A percentile compares a stretch with the other conserved stretches of the same genome.
Evolutionary conservation across 1,140 invertebrate genomes (phyloP).

Genomic region (Drosophila sp.): DNA sequence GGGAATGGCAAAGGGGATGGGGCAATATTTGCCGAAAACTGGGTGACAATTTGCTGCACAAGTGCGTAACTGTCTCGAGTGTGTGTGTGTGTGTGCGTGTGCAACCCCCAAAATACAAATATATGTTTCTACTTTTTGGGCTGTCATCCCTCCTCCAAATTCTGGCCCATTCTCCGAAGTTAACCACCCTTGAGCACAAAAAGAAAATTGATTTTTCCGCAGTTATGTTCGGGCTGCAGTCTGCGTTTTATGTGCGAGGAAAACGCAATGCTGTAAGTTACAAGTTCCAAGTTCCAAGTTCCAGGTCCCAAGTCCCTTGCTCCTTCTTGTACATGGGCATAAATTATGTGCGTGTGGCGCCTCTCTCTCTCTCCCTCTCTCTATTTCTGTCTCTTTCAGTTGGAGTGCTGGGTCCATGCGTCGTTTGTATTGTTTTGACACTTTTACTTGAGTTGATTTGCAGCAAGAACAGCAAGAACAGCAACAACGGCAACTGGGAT

Average conservation of each 20-base stretch:
- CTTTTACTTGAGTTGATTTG: conserved; percentile 78
- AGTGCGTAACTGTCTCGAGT: conserved; percentile 63
- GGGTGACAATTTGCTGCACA: conserved; percentile 80
- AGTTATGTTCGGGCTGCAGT: conserved; percentile 69
- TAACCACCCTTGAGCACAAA: conserved; percentile 61
- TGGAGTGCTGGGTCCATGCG: conserved; percentile 15
- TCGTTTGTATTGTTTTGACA: conserved; percentile 75
- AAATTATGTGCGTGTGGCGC: conserved; percentile 68
- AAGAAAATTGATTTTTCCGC: conserved; percentile 83
- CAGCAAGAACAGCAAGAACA: conserved; percentile 40
- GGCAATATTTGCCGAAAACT: conserved; percentile 58
- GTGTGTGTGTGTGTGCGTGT: conserved; percentile 48
- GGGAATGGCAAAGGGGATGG: background rate
- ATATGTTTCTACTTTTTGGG: conserved; percentile 36
- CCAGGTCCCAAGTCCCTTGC: conserved; percentile 21
- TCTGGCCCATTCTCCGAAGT: background rate
- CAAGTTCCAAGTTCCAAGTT: background rate
- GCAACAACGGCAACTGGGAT: conserved; percentile 36
- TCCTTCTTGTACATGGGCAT: conserved; percentile 64
- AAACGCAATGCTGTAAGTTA: conserved; percentile 32
- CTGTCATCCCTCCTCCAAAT: conserved; percentile 16
- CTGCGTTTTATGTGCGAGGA: conserved; percentile 76
- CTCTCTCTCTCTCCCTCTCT: background rate
- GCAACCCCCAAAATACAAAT: conserved; percentile 68
- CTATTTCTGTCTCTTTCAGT: background rate